These are phyloP conservation scores for Hofmannophila pseudospretella DNA, from an alignment of 2,888 invertebrate genomes.

Conservation along the genomic window DNA sequence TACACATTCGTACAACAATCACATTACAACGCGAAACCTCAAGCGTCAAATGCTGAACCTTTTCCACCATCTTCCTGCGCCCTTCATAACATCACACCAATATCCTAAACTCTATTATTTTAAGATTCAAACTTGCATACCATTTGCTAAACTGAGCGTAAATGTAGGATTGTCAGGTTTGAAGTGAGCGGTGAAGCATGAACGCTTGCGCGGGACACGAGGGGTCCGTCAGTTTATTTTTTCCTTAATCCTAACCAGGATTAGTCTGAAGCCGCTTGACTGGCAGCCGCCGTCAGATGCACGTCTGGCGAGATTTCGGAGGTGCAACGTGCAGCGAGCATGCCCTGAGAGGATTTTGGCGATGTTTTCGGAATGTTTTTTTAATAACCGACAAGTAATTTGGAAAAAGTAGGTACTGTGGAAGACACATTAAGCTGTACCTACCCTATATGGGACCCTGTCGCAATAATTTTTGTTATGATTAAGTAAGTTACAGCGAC, in stretches of 20 bases:
- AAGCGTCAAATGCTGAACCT: slow-evolving; percentile 65
- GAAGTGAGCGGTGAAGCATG: slow-evolving; percentile 61
- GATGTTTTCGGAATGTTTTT: slow-evolving; percentile 5
- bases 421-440: no score
- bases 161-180: slow-evolving; percentile 19
- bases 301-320: slow-evolving; percentile 37
- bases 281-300: slow-evolving; percentile 75
- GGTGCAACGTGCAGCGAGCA: slow-evolving; percentile 10
- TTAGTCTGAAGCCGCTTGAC: slow-evolving; percentile 74
- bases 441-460: no score
- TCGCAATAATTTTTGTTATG: no score
- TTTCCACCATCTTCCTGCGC: slow-evolving; percentile 14
- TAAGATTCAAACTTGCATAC: slow-evolving; percentile 22
- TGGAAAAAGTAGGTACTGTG: no score
- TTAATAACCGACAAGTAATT: no score
- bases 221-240: slow-evolving; percentile 69
- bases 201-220: slow-evolving; percentile 68
- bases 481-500: no score
- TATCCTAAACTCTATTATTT: background rate
- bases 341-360: slow-evolving; percentile 7
- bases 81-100: background rate
- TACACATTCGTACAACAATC: slow-evolving; percentile 61
- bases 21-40: slow-evolving; percentile 69
- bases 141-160: slow-evolving; percentile 6
- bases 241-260: slow-evolving; percentile 73